Evolutionary conservation across 2,797 vertebrate species (phyloP), one percentile per base, ranked within the genome.

Genomic region (Morelia viridis): DNA sequence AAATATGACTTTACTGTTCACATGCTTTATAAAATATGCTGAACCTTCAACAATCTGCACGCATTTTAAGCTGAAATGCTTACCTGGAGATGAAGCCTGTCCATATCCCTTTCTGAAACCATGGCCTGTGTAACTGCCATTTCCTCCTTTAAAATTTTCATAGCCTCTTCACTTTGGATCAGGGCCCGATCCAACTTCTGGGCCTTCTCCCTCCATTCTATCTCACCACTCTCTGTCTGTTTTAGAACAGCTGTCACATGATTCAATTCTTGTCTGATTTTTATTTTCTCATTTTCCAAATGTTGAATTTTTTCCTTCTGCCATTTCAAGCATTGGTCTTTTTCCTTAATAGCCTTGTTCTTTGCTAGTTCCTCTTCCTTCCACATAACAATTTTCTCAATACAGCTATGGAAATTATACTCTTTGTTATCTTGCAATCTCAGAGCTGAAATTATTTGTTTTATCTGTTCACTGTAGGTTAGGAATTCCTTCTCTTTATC

Each of bases 151-250:
- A 97, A 92, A 84, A 87, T 93, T 60, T 62, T 94, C 65, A 96
- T 84, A 62, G 94, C 95, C 57, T 88, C 93, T 94, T 97, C 96
- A 93, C 95, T 97, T 86, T 95, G 92, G 41, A 91, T 89, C 22
- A 97, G 94, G 28, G 96, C 95, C 91, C 92, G 76, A 0, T 91
- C 95, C 94, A 97, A 85, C 24, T 93, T 92, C 65, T 94, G 95
- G 24, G 95, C 95, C 60, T 97, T 97, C 93, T 98, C 97, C 76
- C 96, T 97, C 96, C 97, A 98, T 90, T 97, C 95, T 0, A 98
- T 97, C 96, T 98, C 95, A 90, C 96, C 94, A 1, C 97, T 97
- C 96, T 98, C 98, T 0, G 97, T 98, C 71, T 92, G 96, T 91
- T 98, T 98, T 95, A 98, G 96, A 80, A 97, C 95, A 57, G 87